Base-by-base conservation (phyloP, 2,888 invertebrate genomes). In the Mermis nigrescens region DNA sequence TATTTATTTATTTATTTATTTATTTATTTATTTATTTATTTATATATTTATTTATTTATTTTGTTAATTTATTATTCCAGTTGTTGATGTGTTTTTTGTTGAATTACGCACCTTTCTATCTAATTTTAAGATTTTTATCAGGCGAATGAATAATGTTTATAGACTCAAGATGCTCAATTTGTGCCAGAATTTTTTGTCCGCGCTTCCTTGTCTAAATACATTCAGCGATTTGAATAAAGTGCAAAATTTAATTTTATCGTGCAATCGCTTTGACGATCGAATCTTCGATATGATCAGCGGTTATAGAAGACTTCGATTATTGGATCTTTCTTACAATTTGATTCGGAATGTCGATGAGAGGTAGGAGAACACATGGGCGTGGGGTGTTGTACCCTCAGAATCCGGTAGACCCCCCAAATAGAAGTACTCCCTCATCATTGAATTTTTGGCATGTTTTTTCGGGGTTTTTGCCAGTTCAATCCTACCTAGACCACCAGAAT, bases 291-390 rank as follows among this genome's bases (percentile, higher is more conserved):
- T 69, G 31, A 65, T 76, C 27, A 68, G 72, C 58, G 66, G 68
- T 46, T 75, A 72, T 63, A 68, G 69, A 4, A 63, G 74, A 51
- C 68, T 75, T 2, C 69, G 74, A 63, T 62, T 73, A 1, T 68
- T 77, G 2, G 75, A 76, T 63, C 58, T 77, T 26, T 72, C 75
- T 12, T 69, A 74, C 61, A 77, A 77, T 62, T 69, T 69, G 32
- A 65, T 77, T 19, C 67, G 71, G 55, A 72, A 71, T 48, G 68
- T 77, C 32, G 69, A 70, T 60, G 75, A 76, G 63, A 71, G 69
- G 76, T 76, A 60, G 60, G 65, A 3, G 48, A 48, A 52, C 26
- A 12, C 15, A 45, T 24, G 26, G 48, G 24, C 45, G 7, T 56
- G n/a, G n/a, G n/a, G n/a, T n/a, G n/a, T n/a, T n/a, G n/a, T n/a